phyloP scores from a whole-genome alignment of 1,140 invertebrate species.

The Bilobella aurantiaca region DNA sequence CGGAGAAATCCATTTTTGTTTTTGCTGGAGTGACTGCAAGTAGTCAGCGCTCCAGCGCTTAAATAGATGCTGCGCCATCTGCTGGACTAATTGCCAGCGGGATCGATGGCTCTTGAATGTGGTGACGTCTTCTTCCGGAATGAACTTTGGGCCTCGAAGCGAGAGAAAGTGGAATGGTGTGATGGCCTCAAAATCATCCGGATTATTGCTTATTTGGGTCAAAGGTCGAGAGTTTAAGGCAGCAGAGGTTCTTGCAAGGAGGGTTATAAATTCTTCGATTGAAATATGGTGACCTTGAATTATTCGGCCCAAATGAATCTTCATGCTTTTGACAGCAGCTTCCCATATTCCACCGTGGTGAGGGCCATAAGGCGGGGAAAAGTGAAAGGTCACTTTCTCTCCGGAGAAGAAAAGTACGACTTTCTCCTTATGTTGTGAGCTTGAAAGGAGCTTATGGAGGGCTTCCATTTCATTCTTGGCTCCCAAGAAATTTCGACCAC shows the following conservation, averaged over 20 bases:
- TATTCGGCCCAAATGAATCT: slow-evolving; percentile 14
- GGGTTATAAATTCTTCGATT: slow-evolving; percentile 35
- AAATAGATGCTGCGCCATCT: slow-evolving; percentile 5
- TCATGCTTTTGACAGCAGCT: not conserved
- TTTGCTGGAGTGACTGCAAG: not conserved
- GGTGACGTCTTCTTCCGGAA: slow-evolving; percentile 8
- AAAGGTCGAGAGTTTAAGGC: slow-evolving; percentile 37
- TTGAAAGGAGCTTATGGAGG: not conserved
- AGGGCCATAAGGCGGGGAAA: not conserved
- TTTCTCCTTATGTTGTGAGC: not conserved
- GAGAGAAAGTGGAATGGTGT: slow-evolving; percentile 30
- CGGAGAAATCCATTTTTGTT: slow-evolving; percentile 3
- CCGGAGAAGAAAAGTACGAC: not conserved
- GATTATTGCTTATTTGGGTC: slow-evolving; percentile 29
- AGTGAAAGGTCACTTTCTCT: not conserved
- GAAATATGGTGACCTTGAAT: slow-evolving; percentile 9
- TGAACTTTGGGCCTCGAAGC: not conserved
- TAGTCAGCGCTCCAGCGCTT: slow-evolving; percentile 13
- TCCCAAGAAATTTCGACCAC: slow-evolving; percentile 34
- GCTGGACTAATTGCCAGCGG: slow-evolving; percentile 15
- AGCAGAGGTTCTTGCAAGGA: slow-evolving; percentile 34
- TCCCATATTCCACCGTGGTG: slow-evolving; percentile 3
- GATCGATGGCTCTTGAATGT: not conserved
- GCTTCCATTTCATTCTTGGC: slow-evolving; percentile 7
- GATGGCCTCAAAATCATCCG: slow-evolving; percentile 35